Base-by-base conservation (phyloP, 2,888 invertebrate genomes). In the Hirtodrosophila confusa region DNA sequence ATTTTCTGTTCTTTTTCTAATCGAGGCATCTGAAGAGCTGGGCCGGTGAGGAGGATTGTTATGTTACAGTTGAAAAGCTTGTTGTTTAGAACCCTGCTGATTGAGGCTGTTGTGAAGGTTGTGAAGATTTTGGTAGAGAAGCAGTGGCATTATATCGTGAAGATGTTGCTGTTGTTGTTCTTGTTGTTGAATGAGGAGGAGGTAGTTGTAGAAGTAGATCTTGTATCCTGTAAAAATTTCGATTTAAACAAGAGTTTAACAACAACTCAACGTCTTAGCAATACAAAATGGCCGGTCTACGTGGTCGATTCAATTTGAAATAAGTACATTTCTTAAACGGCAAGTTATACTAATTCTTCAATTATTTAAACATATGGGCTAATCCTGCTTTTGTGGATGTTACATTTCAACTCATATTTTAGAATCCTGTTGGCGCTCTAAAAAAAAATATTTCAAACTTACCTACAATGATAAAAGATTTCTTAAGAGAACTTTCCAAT, bases 171-270 rank as follows among this genome's bases (percentile, higher is more conserved):
- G 73, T 85, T 80, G 86, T 76, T 71, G 84, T 75, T 78, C 57
- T 65, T 72, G 79, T 86, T 85, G 88, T 87, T 83, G 86, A 76
- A 88, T 88, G 87, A 31, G 31, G 31, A 88, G 80, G 84, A 89
- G 88, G 89, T 83, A 84, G 86, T 69, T 78, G 85, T 85, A 73
- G 80, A 78, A 88, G 88, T 78, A 86, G 87, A 82, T 85, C 79
- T 87, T 86, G 89, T 86, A 83, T 84, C 89, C 90, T 90, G 90
- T 76, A 90, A 89, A 76, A 89, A 89, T 90, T 88, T 88, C 88
- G 88, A 86, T 89, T 55, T 55, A 33, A 89, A 88, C 88, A 80
- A 78, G 58, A 80, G 77, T 88, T 89, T 89, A 88, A 88, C 62
- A 78, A 64, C 47, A 61, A 62, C 70, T 56, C 56, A 57, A 67